phyloP scores from a whole-genome alignment of 2,113 vertebrate genomes.

The Condylura cristata region DNA sequence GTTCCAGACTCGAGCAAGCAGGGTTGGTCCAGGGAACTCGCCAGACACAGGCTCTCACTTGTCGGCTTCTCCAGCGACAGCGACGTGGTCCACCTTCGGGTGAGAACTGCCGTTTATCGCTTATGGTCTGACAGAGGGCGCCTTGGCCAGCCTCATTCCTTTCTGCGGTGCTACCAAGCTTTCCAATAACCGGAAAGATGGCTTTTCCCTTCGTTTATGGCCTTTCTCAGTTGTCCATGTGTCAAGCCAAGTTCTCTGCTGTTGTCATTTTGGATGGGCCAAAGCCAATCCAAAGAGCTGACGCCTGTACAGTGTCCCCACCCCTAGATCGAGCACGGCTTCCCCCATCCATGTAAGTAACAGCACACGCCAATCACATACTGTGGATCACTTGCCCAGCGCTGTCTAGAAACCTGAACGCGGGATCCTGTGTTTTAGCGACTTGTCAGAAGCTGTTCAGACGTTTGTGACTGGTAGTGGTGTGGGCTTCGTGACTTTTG shows the following conservation, averaged over 20 bases:
- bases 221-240: not conserved
- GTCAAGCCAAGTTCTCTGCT: not conserved
- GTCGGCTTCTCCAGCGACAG: too few species aligned
- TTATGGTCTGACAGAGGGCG: not conserved
- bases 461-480: not conserved
- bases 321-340: not conserved
- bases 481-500: not conserved
- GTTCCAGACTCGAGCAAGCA: rapidly evolving
- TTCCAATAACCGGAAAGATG: not conserved
- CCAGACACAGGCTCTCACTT: not conserved
- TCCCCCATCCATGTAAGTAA: not conserved
- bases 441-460: not conserved
- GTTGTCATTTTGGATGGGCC: too few species aligned
- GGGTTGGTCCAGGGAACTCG: not conserved
- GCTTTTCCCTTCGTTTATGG: not conserved
- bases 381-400: not conserved
- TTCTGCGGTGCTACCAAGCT: not conserved
- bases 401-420: not conserved
- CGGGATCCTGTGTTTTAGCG: not conserved
- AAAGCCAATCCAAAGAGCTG: too few species aligned
- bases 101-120: not conserved
- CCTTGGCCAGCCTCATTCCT: not conserved
- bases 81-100: too few species aligned
- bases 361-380: not conserved
- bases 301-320: not conserved